Conservation (phyloP, 2,888 invertebrate species). For the Cinara cedri region DNA sequence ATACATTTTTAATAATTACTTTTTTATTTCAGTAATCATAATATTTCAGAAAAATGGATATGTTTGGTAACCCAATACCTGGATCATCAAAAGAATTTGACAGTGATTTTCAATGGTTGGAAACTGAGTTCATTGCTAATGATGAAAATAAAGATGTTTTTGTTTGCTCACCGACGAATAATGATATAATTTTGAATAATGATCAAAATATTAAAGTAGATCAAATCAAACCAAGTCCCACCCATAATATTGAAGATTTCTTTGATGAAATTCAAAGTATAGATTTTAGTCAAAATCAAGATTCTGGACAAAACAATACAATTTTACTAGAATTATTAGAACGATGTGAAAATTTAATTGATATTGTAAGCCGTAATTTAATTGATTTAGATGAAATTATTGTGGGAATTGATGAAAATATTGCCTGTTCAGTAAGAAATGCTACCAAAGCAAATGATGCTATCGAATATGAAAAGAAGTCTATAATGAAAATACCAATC, state of each 20-base stretch:
- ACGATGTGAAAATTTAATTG: conserved; percentile 36
- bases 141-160: neutral
- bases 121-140: conserved; percentile 25
- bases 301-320: neutral
- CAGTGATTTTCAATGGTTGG: conserved; percentile 45
- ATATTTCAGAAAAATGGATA: conserved; percentile 36
- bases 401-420: conserved; percentile 9
- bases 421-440: conserved; percentile 38
- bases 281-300: conserved; percentile 31
- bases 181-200: neutral
- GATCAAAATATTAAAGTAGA: neutral
- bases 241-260: conserved; percentile 24
- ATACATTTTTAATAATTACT: neutral
- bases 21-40: conserved; percentile 25
- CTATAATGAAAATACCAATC: neutral
- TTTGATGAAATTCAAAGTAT: conserved; percentile 47
- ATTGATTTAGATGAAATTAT: conserved; percentile 32
- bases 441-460: conserved; percentile 19
- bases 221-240: neutral
- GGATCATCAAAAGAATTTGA: conserved; percentile 36
- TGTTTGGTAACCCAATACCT: conserved; percentile 38
- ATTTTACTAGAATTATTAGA: conserved; percentile 35
- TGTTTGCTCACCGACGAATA: neutral
- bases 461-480: conserved; percentile 31
- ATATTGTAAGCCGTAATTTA: conserved; percentile 41